Percentiles rank a stretch among this genome's conserved stretches.
phyloP scores from a whole-genome alignment of 2,797 vertebrate species.

The Oreochromis mossambicus region DNA sequence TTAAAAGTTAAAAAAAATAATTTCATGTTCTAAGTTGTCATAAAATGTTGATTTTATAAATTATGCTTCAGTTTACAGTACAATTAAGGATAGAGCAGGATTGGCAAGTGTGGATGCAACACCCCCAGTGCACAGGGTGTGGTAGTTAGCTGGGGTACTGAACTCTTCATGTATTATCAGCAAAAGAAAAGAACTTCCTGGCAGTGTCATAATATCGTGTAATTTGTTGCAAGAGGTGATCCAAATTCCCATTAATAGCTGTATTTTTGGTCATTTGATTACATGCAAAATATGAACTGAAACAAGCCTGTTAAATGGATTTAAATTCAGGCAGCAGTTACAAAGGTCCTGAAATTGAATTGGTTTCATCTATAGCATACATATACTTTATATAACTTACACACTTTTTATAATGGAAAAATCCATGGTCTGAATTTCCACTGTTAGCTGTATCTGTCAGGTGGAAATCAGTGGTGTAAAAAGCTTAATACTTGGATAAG shows the following conservation, averaged over 20 bases:
- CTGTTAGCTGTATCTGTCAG: neutral
- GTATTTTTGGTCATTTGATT: neutral
- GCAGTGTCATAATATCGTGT: neutral
- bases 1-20: neutral
- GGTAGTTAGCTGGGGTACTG: neutral
- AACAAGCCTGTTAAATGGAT: neutral
- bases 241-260: neutral
- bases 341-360: neutral
- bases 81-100: neutral
- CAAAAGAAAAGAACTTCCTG: neutral
- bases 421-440: neutral
- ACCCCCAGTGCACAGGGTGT: neutral
- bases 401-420: neutral
- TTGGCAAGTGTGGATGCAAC: neutral
- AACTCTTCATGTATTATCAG: neutral
- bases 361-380: neutral
- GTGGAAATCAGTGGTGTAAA: neutral
- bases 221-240: neutral
- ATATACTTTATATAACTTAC: neutral
- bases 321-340: neutral
- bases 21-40: neutral
- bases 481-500: neutral
- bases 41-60: neutral
- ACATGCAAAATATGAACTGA: neutral
- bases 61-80: neutral